A percentile compares a stretch with the other conserved stretches of the same genome.
phyloP scores from a whole-genome alignment of 1,140 invertebrate species.

The Drosophila kepulauana region DNA sequence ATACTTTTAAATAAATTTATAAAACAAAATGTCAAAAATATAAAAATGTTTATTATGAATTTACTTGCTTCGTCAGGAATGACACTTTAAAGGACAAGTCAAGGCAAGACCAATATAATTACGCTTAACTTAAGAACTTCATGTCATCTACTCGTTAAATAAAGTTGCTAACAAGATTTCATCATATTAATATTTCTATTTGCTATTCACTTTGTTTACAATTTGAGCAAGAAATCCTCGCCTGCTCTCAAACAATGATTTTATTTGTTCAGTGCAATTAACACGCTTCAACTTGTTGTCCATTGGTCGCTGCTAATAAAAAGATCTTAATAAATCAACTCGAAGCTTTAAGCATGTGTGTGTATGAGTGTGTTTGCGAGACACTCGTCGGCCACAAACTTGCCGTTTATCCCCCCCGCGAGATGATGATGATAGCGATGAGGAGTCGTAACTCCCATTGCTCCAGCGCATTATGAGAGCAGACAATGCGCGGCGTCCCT shows the following conservation, averaged over 20 bases:
- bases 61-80: too few relatives aligned
- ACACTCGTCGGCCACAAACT: slow-evolving; percentile 25
- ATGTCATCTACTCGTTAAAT: too few relatives aligned
- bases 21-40: too few relatives aligned
- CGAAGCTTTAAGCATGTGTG: slow-evolving; percentile 37
- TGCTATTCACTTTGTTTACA: too few relatives aligned
- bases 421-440: too few relatives aligned
- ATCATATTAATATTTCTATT: neutral
- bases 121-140: too few relatives aligned
- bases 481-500: slow-evolving; percentile 70
- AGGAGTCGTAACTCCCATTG: neutral
- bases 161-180: too few relatives aligned
- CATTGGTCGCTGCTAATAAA: slow-evolving; percentile 52
- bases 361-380: slow-evolving; percentile 12
- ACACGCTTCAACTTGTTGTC: slow-evolving; percentile 17
- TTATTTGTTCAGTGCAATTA: slow-evolving; percentile 1
- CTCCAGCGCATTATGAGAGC: slow-evolving; percentile 59
- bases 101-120: too few relatives aligned
- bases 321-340: slow-evolving; percentile 73
- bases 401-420: neutral
- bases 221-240: too few relatives aligned
- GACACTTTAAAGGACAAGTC: too few relatives aligned
- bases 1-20: too few relatives aligned
- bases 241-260: neutral
- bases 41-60: too few relatives aligned